Conservation (phyloP, 2,888 invertebrate species). For the Sussaba pulchella region DNA sequence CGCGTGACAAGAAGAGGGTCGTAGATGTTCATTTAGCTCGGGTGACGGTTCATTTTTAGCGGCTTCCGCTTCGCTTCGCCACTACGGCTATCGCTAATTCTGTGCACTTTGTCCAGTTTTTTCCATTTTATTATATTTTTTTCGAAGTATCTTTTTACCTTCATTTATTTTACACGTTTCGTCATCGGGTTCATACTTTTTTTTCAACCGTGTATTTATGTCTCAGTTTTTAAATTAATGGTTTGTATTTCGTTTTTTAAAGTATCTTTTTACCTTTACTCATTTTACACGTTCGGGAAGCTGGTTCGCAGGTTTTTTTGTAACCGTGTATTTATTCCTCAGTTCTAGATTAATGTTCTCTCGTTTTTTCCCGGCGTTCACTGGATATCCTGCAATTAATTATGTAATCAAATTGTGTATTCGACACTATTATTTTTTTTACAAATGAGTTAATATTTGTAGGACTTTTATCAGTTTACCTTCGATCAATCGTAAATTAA, state of each 20-base stretch:
- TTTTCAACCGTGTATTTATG: too few relatives aligned
- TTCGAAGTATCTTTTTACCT: too few relatives aligned
- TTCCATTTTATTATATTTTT: too few relatives aligned
- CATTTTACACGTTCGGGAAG: too few relatives aligned
- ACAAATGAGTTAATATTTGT: too few relatives aligned
- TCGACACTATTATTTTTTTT: neutral
- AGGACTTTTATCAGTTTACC: too few relatives aligned
- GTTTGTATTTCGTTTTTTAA: too few relatives aligned
- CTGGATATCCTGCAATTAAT: constrained; percentile 4
- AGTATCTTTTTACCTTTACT: constrained; percentile 24
- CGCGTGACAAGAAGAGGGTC: constrained; percentile 7
- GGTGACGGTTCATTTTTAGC: constrained; percentile 32
- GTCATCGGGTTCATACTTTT: too few relatives aligned
- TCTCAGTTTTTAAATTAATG: too few relatives aligned
- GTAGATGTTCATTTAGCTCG: constrained; percentile 49
- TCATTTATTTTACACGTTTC: too few relatives aligned
- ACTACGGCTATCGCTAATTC: constrained; percentile 39
- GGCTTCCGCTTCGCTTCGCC: neutral
- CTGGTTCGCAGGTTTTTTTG: constrained; percentile 4
- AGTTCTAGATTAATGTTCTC: constrained; percentile 2
- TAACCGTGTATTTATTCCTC: neutral
- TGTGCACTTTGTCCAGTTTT: neutral
- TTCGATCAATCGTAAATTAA: too few relatives aligned
- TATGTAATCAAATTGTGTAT: neutral
- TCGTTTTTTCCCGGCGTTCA: neutral